Base-by-base conservation (phyloP, 1,140 invertebrate species). In the Sitodiplosis mosellana region DNA sequence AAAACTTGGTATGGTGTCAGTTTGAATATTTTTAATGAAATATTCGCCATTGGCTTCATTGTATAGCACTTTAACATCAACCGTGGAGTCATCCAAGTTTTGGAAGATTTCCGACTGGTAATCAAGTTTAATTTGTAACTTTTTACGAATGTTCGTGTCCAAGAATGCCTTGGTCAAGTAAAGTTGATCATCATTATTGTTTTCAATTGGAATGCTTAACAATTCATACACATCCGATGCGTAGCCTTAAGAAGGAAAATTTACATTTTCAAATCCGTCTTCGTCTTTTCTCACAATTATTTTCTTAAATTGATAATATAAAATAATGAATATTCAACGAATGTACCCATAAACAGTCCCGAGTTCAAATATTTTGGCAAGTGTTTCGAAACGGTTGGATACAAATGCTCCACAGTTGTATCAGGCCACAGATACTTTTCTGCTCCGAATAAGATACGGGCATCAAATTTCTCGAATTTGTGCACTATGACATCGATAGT, bases 351-450 rank as follows among this genome's bases (percentile, higher is more conserved):
- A 52, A 81, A 80, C 65, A 84, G 81, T 48, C 93, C 95, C 20
- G 93, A 98, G 67, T 99, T 99, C 1, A 99, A 67, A 64, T 78
- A 99, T 41, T 83, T 75, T 55, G 93, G 90, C 22, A 83, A 85
- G 54, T 78, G 71, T 14, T 61, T 61, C 21, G 66, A 67, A 1
- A 75, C 72, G 33, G 67, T 58, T 2, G 86, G 86, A 69, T 88
- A 90, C 38, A 76, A 57, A 1, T 66, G 59, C 4, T 78, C 77
- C 15, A 98, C 64, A 2, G 69, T 73, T 48, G 68, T 59, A 61
- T 98, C 85, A 0, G 96, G 96, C 96, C 96, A 99, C 61, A 91
- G 97, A 63, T 76, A 87, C 8, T 75, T 76, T 69, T 99, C 96
- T 0, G 95, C 91, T 1, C 86, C 80, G 65, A 99, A 97, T 2